These are phyloP conservation scores for Melieria crassipennis DNA, from an alignment of 2,888 invertebrate species.

Conservation along the genomic window DNA sequence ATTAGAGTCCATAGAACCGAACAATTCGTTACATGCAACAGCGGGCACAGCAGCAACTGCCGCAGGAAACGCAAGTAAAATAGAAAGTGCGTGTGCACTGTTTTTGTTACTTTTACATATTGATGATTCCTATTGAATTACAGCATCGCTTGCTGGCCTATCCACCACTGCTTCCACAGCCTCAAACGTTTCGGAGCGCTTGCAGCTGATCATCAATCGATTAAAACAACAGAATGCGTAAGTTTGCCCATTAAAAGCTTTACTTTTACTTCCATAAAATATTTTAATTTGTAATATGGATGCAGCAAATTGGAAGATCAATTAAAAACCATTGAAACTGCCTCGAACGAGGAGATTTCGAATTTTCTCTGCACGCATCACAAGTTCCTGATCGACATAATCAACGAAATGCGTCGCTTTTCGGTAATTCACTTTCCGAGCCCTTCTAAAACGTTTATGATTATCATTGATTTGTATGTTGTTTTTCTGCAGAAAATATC, in stretches of 20 bases:
- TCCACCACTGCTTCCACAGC: constrained; percentile 47
- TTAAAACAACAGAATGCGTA: constrained; percentile 57
- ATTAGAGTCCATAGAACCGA: constrained; percentile 43
- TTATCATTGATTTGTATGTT: not conserved
- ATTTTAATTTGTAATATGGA: not conserved
- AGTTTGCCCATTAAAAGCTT: constrained; percentile 34
- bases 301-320: constrained; percentile 59
- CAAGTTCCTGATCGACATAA: constrained; percentile 57
- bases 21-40: constrained; percentile 12
- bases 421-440: constrained; percentile 49
- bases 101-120: constrained; percentile 1
- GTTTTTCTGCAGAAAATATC: constrained; percentile 28
- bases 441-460: too few relatives aligned
- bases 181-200: constrained; percentile 54
- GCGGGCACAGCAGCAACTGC: constrained; percentile 25
- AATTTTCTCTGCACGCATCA: constrained; percentile 60
- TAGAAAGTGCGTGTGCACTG: not conserved
- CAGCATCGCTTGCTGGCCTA: constrained; percentile 54
- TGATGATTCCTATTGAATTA: not conserved
- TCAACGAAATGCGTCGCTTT: constrained; percentile 61
- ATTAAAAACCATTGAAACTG: constrained; percentile 50
- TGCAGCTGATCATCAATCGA: constrained; percentile 61
- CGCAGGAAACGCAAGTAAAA: constrained; percentile 29
- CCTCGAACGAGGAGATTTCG: constrained; percentile 55
- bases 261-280: too few relatives aligned